Evolutionary conservation across 2,888 invertebrate genomes (phyloP).

Genomic region (Ectropis crepuscularia): DNA sequence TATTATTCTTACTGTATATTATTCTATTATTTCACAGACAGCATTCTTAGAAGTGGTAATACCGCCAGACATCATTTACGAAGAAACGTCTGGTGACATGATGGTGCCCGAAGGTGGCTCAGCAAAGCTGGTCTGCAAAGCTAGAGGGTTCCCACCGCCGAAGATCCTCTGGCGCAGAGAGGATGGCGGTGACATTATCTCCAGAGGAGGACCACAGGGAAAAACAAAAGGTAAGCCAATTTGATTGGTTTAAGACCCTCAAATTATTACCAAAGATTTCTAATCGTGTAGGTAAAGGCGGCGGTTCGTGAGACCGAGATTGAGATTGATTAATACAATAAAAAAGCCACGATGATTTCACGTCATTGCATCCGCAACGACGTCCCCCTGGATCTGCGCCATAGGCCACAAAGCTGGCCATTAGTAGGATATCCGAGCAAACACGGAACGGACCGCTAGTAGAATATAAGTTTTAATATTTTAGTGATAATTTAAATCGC

Average conservation of each 20-base stretch:
- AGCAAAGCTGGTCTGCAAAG: slow-evolving; percentile 94
- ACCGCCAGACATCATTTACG: slow-evolving; percentile 95
- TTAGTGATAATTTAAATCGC: too few species aligned
- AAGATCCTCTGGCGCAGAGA: slow-evolving; percentile 94
- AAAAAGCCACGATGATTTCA: too few species aligned
- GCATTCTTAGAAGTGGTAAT: slow-evolving; percentile 96
- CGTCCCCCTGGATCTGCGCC: too few species aligned
- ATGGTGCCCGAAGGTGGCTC: slow-evolving; percentile 97
- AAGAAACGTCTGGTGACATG: slow-evolving; percentile 96
- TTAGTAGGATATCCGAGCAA: too few species aligned
- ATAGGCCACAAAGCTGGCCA: too few species aligned
- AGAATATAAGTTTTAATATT: too few species aligned
- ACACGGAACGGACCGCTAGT: too few species aligned
- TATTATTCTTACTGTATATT: background rate
- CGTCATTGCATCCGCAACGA: too few species aligned
- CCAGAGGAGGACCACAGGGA: slow-evolving; percentile 88
- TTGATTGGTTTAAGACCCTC: background rate
- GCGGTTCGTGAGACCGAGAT: too few species aligned
- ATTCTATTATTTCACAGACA: slow-evolving; percentile 84
- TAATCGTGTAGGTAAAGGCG: too few species aligned
- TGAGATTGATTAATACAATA: too few species aligned
- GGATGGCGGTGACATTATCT: slow-evolving; percentile 92
- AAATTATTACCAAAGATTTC: too few species aligned
- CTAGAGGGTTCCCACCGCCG: slow-evolving; percentile 93
- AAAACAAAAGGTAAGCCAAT: slow-evolving; percentile 88